These are phyloP conservation scores for Lophotis ruficrista DNA, from an alignment of 2,113 vertebrate genomes.

Conservation along the genomic window DNA sequence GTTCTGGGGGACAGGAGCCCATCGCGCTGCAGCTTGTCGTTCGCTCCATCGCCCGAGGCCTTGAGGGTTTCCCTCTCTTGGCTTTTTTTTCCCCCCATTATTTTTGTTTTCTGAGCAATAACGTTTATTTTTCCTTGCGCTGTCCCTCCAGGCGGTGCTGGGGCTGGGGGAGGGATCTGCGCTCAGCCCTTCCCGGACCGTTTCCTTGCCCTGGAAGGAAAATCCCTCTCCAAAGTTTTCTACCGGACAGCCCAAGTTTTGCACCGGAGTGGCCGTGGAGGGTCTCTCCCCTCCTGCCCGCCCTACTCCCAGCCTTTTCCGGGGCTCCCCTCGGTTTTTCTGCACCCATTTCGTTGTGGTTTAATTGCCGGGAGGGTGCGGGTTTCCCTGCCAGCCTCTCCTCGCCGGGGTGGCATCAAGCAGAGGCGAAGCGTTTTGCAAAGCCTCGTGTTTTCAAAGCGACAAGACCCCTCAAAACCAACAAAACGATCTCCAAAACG, in stretches of 20 bases:
- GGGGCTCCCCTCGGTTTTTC: neutral
- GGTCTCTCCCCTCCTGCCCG: neutral
- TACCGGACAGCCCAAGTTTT: neutral
- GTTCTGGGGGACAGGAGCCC: neutral
- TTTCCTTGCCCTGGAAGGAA: neutral
- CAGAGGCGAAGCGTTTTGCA: no score
- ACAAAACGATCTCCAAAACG: neutral
- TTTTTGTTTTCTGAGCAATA: neutral
- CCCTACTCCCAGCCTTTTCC: neutral
- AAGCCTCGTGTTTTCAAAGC: neutral
- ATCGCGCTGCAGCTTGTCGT: neutral
- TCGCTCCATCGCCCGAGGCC: neutral
- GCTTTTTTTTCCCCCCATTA: no score
- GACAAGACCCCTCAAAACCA: neutral
- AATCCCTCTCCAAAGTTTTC: neutral
- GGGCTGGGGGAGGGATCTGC: no score
- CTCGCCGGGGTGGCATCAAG: no score
- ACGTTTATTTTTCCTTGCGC: neutral
- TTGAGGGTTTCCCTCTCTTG: neutral
- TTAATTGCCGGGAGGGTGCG: neutral
- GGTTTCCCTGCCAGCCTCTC: neutral
- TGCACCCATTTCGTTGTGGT: neutral
- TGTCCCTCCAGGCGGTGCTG: neutral
- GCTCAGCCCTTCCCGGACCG: neutral
- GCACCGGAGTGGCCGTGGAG: rapidly evolving